Percentiles rank a stretch among this genome's conserved stretches.
Conservation (phyloP, 2,888 invertebrate genomes). For the Drosophila trichaetosa region DNA sequence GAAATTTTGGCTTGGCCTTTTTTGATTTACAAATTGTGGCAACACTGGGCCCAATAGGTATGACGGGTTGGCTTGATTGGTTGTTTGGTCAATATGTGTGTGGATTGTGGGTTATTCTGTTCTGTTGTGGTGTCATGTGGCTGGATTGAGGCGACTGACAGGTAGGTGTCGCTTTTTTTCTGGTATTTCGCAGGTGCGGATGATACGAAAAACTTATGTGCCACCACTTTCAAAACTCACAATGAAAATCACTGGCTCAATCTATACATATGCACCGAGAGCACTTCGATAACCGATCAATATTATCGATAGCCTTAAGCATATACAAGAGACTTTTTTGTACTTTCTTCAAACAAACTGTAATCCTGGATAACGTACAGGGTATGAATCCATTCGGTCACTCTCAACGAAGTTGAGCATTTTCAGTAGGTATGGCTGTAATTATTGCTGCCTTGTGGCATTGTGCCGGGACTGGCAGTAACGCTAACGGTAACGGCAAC, state of each 20-base stretch:
- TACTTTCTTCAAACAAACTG: not conserved
- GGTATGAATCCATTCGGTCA: not conserved
- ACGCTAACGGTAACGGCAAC: constrained; percentile 5
- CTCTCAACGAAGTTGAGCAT: not conserved
- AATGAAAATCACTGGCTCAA: constrained; percentile 70
- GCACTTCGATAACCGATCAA: not conserved
- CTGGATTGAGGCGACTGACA: constrained; percentile 3
- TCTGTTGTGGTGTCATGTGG: constrained; percentile 4
- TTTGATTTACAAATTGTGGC: not conserved
- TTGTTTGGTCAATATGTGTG: constrained; percentile 8
- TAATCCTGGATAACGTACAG: not conserved
- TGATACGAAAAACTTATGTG: constrained; percentile 48
- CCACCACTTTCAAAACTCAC: constrained; percentile 53
- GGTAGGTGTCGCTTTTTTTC: not conserved
- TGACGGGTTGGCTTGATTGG: constrained; percentile 29
- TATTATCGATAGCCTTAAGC: not conserved
- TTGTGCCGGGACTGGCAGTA: constrained; percentile 18
- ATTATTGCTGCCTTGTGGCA: constrained; percentile 13
- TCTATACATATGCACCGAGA: constrained; percentile 57
- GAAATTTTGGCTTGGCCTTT: not conserved
- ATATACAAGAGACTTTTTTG: not conserved
- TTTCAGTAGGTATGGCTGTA: constrained; percentile 3
- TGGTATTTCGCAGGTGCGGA: constrained; percentile 17
- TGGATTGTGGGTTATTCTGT: not conserved
- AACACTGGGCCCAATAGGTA: constrained; percentile 11